Base-by-base conservation (phyloP, 2,113 vertebrate species). In the Semnopithecus entellus region DNA sequence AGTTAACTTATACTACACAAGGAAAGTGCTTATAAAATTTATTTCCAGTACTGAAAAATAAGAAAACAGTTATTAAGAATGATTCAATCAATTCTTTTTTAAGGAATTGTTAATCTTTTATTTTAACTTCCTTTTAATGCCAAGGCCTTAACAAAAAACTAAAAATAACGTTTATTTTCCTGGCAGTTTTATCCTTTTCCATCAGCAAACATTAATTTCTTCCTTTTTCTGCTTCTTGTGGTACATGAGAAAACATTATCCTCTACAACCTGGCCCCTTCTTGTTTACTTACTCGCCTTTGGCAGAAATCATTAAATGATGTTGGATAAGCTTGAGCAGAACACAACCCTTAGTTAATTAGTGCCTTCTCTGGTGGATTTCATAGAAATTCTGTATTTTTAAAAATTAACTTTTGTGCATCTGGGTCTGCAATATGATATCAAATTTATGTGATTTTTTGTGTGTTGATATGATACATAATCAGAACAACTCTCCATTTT, bases 81-180 rank as follows among this genome's bases (percentile, higher is more conserved):
- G 35, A 95, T n/a, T 96, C 40, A 40, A 84, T 83, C 61, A 55
- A 52, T 88, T 96, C 14, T 72, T 45, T 94, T 68, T 79, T 52
- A 35, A 91, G 55, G 27, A 95, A 94, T 91, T 93, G 23, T 86
- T 97, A 75, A 91, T 97, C 78, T 93, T 96, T 92, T 85, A 66
- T 92, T 93, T 93, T 95, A 27, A 82, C 43, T 92, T 95, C 93
- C 84, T 81, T 35, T 94, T 76, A 91, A 18, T 87, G 59, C 18
- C 61, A 86, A 50, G 23, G 8, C 89, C 61, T 94, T 97, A 79
- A 91, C 78, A 89, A 95, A 94, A 90, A 59, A 13, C 59, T 91
- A 87, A 97, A 79, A 78, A 83, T 83, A 75, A 40, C 72, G 76
- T 84, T 76, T 93, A n/a, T 96, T 94, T 95, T 80, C 81, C 18